Conservation (phyloP, 30 jellyfish, hydroid and myxozoan species). For the Aurelia sp. region DNA sequence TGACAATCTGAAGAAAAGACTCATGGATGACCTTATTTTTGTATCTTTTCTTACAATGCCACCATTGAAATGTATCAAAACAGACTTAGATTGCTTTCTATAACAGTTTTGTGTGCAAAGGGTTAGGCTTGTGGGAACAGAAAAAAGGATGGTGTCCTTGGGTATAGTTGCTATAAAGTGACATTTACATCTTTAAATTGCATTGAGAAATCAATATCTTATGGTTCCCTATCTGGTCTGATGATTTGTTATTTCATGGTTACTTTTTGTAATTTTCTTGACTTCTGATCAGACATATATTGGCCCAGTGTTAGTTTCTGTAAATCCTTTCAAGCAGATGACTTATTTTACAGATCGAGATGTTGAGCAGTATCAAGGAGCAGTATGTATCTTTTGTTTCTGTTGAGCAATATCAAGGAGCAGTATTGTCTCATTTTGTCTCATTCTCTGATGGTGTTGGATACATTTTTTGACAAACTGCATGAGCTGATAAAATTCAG, state of each 20-base stretch:
- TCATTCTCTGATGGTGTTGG: background rate
- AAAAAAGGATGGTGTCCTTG: too few relatives aligned
- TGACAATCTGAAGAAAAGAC: slow-evolving; percentile 90
- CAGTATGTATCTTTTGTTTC: slow-evolving; percentile 83
- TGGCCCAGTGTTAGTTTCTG: slow-evolving; percentile 99
- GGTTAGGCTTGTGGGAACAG: too few relatives aligned
- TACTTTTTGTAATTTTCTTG: slow-evolving; percentile 3
- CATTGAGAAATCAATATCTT: too few relatives aligned
- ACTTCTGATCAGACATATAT: slow-evolving; percentile 82
- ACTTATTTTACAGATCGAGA: slow-evolving; percentile 97
- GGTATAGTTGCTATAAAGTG: too few relatives aligned
- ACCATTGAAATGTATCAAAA: too few relatives aligned
- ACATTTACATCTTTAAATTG: too few relatives aligned
- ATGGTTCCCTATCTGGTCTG: too few relatives aligned
- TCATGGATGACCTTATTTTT: slow-evolving; percentile 94
- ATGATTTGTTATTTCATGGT: background rate
- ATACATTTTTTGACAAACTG: background rate
- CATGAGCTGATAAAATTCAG: background rate
- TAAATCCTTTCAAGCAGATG: slow-evolving; percentile 97
- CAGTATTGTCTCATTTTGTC: slow-evolving; percentile 70
- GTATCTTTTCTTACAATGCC: slow-evolving; percentile 69
- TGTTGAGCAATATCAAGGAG: slow-evolving; percentile 96
- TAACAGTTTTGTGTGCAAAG: too few relatives aligned
- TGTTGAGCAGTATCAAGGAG: slow-evolving; percentile 96
- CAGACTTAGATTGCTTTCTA: too few relatives aligned